Evolutionary conservation across 2,888 invertebrate species (phyloP).

Genomic region (Formica aserva): DNA sequence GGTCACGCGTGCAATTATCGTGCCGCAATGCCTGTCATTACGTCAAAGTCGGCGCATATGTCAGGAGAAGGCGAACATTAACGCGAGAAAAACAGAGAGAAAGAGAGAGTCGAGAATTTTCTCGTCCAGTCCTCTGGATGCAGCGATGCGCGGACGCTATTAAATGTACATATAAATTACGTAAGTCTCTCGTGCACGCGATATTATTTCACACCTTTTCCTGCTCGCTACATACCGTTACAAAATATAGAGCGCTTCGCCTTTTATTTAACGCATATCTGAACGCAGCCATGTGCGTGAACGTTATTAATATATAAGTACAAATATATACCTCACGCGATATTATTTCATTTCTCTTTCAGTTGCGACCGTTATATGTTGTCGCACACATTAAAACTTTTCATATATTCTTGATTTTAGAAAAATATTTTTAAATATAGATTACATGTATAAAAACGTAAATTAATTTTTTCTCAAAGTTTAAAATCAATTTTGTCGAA

Average conservation of each 20-base stretch:
- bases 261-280: constrained; percentile 15
- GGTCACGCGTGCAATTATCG: constrained; percentile 76
- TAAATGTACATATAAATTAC: background rate
- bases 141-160: background rate
- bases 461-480: background rate
- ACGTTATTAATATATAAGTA: background rate
- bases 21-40: constrained; percentile 68
- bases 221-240: background rate
- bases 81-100: background rate
- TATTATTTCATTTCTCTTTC: background rate
- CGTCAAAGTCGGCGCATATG: constrained; percentile 69
- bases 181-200: background rate
- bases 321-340: background rate
- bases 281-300: background rate
- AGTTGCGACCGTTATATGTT: background rate
- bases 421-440: background rate
- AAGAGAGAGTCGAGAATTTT: background rate
- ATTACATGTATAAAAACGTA: background rate
- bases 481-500: background rate
- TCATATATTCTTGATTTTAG: background rate
- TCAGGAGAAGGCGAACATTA: constrained; percentile 39
- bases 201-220: constrained; percentile 22
- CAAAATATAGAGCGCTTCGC: background rate
- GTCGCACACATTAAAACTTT: background rate
- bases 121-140: background rate